Evolutionary conservation across 37 sponge, comb jelly and placozoan genomes (phyloP).

Genomic region (Beroe forskalii): DNA sequence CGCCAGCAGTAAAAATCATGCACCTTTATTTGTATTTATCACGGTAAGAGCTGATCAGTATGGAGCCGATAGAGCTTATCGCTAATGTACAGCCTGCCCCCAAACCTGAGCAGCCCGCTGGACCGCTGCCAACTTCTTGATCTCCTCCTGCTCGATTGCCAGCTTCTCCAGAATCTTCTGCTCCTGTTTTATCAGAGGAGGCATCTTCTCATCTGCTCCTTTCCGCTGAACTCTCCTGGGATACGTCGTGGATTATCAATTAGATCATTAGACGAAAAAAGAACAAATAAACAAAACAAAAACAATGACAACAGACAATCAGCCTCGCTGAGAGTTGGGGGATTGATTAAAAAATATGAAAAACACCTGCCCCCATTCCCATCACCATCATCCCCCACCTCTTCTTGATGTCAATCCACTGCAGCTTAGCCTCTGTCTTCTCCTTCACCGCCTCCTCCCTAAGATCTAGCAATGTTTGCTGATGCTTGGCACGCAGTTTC

Average conservation of each 20-base stretch:
- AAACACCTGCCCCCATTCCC: too few relatives aligned
- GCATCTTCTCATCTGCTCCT: constrained; percentile 87
- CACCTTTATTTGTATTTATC: too few relatives aligned
- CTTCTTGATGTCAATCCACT: constrained; percentile 55
- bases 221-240: constrained; percentile 71
- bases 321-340: too few relatives aligned
- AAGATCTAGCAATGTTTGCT: constrained; percentile 7
- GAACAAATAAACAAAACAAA: too few relatives aligned
- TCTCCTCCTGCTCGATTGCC: constrained; percentile 67
- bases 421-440: constrained; percentile 38
- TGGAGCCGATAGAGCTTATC: too few relatives aligned
- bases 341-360: too few relatives aligned
- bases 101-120: constrained; percentile 47
- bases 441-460: constrained; percentile 41
- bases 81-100: background rate
- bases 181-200: constrained; percentile 74
- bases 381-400: background rate
- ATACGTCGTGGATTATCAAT: too few relatives aligned
- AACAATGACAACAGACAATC: too few relatives aligned
- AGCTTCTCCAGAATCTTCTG: constrained; percentile 66
- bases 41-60: too few relatives aligned
- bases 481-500: constrained; percentile 17
- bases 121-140: constrained; percentile 58
- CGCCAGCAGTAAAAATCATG: too few relatives aligned
- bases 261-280: too few relatives aligned